Base-by-base conservation (phyloP, 2,888 invertebrate genomes). In the Terebella lapidaria region DNA sequence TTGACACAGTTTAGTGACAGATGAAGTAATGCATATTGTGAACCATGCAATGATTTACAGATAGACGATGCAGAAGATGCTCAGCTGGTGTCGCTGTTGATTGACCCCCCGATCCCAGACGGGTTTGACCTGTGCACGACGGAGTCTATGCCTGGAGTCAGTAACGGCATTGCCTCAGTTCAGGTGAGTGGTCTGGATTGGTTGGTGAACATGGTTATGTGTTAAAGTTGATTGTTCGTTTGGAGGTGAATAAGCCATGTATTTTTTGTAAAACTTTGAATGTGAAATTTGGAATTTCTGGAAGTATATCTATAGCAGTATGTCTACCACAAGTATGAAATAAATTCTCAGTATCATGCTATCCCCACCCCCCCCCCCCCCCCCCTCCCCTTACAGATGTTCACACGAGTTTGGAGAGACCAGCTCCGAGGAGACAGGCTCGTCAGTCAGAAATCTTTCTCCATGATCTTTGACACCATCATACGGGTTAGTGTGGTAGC, bases 31-130 rank as follows among this genome's bases (percentile, higher is more conserved):
- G n/a, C n/a, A n/a, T n/a, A n/a, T n/a, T n/a, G n/a, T n/a, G n/a
- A n/a, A n/a, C n/a, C n/a, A n/a, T n/a, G n/a, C n/a, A n/a, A n/a
- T n/a, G n/a, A 49, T 49, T 24, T 24, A 20, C 49, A 87, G 87
- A 85, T 91, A 10, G 91, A 91, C 74, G 91, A 92, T 76, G 86
- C 88, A 22, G 89, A 91, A 75, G 91, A 91, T 77, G 85, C 88
- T 70, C 89, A 90, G 76, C 86, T 89, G 55, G 85, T 89, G 65
- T 85, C 86, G 46, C 83, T 89, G 59, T 80, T 91, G 53, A 87
- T 89, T 79, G 90, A 91, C 73, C 86, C 87, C 2, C 84, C 85
- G 60, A 87, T 88, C 1, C 90, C 90, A 0, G 86, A 87, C 63
- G 90, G 89, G 57, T 89, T 90, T 75, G 87, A 89, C 71, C 86